Evolutionary conservation across 2,888 invertebrate species (phyloP).

Genomic region (Balanococcus diminutus): DNA sequence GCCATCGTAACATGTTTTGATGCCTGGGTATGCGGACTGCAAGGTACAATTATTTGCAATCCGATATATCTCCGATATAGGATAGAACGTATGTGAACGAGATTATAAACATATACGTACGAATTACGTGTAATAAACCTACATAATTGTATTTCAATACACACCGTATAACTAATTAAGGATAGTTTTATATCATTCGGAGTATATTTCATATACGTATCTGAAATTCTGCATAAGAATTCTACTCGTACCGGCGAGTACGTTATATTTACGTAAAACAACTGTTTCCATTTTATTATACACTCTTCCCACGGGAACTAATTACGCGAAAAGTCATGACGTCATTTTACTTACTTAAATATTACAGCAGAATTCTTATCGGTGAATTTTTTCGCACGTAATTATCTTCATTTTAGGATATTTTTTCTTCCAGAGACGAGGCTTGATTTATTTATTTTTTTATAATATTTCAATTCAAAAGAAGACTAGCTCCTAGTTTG

Average conservation of each 20-base stretch:
- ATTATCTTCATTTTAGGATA: not conserved
- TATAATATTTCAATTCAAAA: no score
- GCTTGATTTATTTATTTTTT: not conserved
- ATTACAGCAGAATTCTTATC: not conserved
- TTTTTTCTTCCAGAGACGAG: not conserved
- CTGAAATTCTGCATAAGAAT: not conserved
- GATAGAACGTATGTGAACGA: not conserved
- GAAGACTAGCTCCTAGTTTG: no score
- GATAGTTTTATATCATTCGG: not conserved
- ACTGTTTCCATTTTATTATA: not conserved
- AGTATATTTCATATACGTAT: not conserved
- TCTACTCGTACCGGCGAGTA: not conserved
- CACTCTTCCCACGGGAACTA: constrained; percentile 40
- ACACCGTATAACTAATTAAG: not conserved
- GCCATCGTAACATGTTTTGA: not conserved
- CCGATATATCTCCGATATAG: not conserved
- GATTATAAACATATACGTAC: not conserved
- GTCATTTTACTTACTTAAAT: constrained; percentile 20
- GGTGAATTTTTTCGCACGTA: not conserved
- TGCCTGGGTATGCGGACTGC: not conserved
- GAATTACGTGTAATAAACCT: not conserved
- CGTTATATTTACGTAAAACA: not conserved
- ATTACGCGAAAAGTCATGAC: constrained; percentile 22
- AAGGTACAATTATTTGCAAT: constrained; percentile 1
- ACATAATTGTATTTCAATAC: constrained; percentile 26